Evolutionary conservation across 2,113 vertebrate genomes (phyloP), one percentile per base, ranked within the genome.

Genomic region (Tragelaphus buxtoni): DNA sequence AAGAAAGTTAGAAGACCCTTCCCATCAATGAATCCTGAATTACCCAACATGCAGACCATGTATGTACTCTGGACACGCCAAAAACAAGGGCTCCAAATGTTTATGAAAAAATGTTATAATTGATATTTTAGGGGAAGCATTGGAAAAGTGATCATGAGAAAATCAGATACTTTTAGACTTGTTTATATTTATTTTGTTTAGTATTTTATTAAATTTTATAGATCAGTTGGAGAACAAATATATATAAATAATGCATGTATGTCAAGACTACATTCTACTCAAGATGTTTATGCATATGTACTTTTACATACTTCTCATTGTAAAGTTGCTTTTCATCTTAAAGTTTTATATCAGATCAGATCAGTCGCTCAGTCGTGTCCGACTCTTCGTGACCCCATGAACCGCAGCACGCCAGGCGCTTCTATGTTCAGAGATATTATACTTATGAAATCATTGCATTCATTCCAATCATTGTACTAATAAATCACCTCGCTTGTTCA

Each of bases 201-300:
- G 11, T 77, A 76, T 81, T 95, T 93, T 61, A 51, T 89, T 89
- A 77, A 32, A 92, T 86, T 65, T 82, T 95, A 55, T 56, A 90
- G 18, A 90, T 80, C 42, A 7, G 32, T 56, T 88, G 35, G 7
- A 82, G 63, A 49, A 84, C 6, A 49, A 90, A 53, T 76, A 74
- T 45, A 35, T 72, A 82, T 17, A 89, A 60, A 80, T 65, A 69
- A 60, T 49, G 11, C 63, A 51, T 65, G 3, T 42, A 24, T 77
- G 28, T 58, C 47, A 88, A 80, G 13, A 32, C 60, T 65, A 12
- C 56, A 76, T 76, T 91, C 84, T 81, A 63, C 81, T 82, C 4
- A 65, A 87, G 84, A 61, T 69, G n/a, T n/a, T n/a, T n/a, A n/a
- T n/a, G n/a, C n/a, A n/a, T n/a, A n/a, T n/a, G n/a, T n/a, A n/a